These are phyloP conservation scores for Acyrthosiphon pisum DNA, from an alignment of 1,140 invertebrate genomes.

Conservation along the genomic window DNA sequence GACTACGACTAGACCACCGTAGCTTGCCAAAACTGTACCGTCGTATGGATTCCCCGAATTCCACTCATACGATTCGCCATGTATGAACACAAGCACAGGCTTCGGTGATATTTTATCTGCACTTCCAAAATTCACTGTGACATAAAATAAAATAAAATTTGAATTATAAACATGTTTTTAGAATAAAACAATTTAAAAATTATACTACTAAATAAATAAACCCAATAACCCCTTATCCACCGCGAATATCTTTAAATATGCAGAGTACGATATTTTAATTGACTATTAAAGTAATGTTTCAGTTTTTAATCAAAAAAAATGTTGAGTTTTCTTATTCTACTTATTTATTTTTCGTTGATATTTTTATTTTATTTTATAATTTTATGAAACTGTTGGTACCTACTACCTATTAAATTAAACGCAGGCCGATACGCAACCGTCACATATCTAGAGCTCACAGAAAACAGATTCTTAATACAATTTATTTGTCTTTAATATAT, in stretches of 20 bases:
- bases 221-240: neutral
- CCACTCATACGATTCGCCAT: conserved; percentile 96
- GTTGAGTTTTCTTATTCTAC: too few species aligned
- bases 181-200: neutral
- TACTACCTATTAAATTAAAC: too few species aligned
- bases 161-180: neutral
- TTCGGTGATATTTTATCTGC: conserved; percentile 66
- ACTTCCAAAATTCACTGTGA: conserved; percentile 36
- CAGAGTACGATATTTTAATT: neutral
- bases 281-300: neutral
- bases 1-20: conserved; percentile 92
- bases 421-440: too few species aligned
- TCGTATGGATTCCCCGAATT: conserved; percentile 96
- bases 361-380: too few species aligned
- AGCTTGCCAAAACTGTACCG: conserved; percentile 88
- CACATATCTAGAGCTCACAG: too few species aligned
- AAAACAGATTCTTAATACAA: too few species aligned
- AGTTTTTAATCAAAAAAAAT: neutral
- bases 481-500: neutral
- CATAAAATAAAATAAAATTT: neutral
- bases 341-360: neutral
- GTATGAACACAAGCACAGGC: conserved; percentile 93
- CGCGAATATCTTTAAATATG: neutral
- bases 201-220: neutral
- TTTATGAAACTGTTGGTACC: too few species aligned